Conservation (phyloP, 2,113 vertebrate species). For the Stomatorhinus ivindoensis region DNA sequence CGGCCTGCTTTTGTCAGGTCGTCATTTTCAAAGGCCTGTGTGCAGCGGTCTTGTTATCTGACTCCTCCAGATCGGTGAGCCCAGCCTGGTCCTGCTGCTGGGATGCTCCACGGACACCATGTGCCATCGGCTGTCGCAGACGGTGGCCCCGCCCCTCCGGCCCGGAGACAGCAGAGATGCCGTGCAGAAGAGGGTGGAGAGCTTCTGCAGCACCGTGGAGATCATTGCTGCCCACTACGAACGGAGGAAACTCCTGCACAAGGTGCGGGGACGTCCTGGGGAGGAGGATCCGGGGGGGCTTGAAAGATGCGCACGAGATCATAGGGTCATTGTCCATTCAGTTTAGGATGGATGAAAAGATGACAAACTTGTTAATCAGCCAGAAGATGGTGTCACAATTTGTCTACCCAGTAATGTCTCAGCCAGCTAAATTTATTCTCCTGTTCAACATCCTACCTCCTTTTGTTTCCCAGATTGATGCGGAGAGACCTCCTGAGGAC, state of each 20-base stretch:
- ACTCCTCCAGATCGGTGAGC: constrained; percentile 67
- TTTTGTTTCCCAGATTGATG: constrained; percentile 68
- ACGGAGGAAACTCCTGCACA: constrained; percentile 62
- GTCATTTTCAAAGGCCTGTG: background rate
- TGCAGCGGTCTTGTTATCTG: background rate
- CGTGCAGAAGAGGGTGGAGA: constrained; percentile 52
- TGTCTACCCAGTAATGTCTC: background rate
- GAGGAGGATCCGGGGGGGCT: background rate
- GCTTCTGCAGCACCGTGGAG: constrained; percentile 58
- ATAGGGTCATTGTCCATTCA: background rate
- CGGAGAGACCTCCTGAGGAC: constrained; percentile 73
- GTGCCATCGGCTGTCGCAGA: constrained; percentile 61
- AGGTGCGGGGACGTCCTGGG: constrained; percentile 52
- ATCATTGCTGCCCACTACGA: constrained; percentile 68
- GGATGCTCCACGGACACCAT: constrained; percentile 75
- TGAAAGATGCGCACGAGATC: background rate
- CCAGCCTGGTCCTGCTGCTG: constrained; percentile 72
- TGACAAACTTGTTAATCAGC: background rate
- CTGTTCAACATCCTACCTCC: background rate
- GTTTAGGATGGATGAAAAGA: background rate
- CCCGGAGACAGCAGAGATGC: constrained; percentile 24
- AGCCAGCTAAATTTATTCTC: background rate
- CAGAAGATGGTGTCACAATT: background rate
- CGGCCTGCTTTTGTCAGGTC: background rate
- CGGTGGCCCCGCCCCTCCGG: constrained; percentile 34